Percentiles rank a stretch among this genome's conserved stretches.
phyloP scores from a whole-genome alignment of 2,888 invertebrate species.

The Ormyrus pomaceus region DNA sequence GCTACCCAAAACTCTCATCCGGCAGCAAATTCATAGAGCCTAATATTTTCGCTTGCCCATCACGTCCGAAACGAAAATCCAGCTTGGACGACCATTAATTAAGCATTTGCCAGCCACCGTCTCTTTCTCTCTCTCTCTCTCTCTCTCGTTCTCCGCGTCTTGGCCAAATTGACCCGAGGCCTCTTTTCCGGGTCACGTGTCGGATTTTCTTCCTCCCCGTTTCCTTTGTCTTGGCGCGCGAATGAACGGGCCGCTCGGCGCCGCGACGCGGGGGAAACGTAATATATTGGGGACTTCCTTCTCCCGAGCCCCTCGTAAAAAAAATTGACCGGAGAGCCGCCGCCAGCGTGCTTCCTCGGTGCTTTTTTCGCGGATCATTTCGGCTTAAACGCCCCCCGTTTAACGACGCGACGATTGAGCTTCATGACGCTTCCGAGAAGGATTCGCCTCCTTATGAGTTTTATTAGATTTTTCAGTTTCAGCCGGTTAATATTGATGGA shows the following conservation, averaged over 20 bases:
- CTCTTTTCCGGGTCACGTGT: conserved; percentile 24
- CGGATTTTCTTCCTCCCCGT: conserved; percentile 1
- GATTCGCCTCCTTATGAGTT: no score
- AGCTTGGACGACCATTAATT: neutral
- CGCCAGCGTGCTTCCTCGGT: neutral
- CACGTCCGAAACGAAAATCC: neutral
- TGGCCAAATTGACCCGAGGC: no score
- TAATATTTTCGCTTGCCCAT: neutral
- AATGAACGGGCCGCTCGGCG: conserved; percentile 3
- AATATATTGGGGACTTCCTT: conserved; percentile 1
- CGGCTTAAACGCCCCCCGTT: no score
- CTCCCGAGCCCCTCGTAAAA: neutral
- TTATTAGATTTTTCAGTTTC: no score
- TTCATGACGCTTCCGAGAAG: no score
- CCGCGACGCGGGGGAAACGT: conserved; percentile 25
- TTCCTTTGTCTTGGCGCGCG: neutral
- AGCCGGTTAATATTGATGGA: no score
- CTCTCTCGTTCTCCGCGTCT: no score
- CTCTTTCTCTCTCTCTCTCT: neutral
- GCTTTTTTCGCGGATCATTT: no score
- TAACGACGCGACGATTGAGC: no score
- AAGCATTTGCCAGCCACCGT: neutral
- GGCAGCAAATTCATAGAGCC: neutral
- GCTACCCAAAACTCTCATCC: no score
- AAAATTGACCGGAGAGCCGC: conserved; percentile 7